These are phyloP conservation scores for Eupleurogrammus muticus DNA, from an alignment of 2,797 vertebrate species.

Conservation along the genomic window DNA sequence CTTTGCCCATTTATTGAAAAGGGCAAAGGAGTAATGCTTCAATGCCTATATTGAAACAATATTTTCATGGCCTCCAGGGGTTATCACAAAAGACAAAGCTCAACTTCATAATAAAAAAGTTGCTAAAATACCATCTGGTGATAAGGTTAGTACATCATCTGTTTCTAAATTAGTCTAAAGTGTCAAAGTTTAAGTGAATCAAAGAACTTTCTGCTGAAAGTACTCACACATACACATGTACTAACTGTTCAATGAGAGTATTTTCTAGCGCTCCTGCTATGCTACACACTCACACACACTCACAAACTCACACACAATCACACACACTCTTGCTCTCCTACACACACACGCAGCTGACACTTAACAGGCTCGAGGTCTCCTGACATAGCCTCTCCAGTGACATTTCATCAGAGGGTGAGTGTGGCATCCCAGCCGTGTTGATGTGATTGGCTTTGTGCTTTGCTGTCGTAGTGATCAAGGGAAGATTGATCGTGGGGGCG, in stretches of 20 bases:
- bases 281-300: neutral
- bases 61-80: constrained; percentile 20
- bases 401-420: constrained; percentile 76
- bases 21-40: constrained; percentile 21
- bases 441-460: constrained; percentile 78
- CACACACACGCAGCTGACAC: constrained; percentile 17
- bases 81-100: constrained; percentile 39
- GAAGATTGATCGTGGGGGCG: constrained; percentile 76
- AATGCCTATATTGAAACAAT: no score
- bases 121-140: constrained; percentile 49
- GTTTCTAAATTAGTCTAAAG: constrained; percentile 24
- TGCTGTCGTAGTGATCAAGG: constrained; percentile 65
- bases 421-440: constrained; percentile 63
- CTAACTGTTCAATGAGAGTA: constrained; percentile 18
- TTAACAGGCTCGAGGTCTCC: constrained; percentile 55
- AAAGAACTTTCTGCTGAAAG: constrained; percentile 28
- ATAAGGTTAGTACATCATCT: constrained; percentile 37
- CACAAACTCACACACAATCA: constrained; percentile 13
- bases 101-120: constrained; percentile 33
- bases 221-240: constrained; percentile 1
- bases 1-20: constrained; percentile 35
- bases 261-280: constrained; percentile 10
- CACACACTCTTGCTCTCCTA: no score
- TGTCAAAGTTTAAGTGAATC: constrained; percentile 17
- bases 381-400: constrained; percentile 73